These are phyloP conservation scores for Lynx canadensis DNA, from an alignment of 2,113 vertebrate genomes.

Conservation along the genomic window DNA sequence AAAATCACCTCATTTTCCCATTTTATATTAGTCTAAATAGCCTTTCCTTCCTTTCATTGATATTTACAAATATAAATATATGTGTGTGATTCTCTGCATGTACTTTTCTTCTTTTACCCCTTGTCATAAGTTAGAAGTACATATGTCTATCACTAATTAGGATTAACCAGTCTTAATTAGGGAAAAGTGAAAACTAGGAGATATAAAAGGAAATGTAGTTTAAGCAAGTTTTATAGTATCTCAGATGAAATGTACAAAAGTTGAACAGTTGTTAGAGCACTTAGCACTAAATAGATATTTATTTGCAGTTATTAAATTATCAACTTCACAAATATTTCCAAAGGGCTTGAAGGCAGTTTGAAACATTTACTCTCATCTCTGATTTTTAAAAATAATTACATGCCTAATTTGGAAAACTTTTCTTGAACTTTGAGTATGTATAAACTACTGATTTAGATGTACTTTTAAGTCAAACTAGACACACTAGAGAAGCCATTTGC, in stretches of 20 bases:
- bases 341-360: not conserved
- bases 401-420: not conserved
- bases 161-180: conserved; percentile 56
- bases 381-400: conserved; percentile 36
- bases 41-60: not conserved
- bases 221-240: conserved; percentile 4
- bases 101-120: not conserved
- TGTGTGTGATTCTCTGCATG: not conserved
- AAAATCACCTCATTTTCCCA: not conserved
- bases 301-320: conserved; percentile 20
- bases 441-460: not conserved
- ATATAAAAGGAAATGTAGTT: not conserved
- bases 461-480: not conserved
- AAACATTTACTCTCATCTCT: conserved; percentile 8
- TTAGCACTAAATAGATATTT: conserved; percentile 34
- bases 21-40: not conserved
- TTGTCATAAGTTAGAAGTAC: not conserved
- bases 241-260: not conserved
- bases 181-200: conserved; percentile 37
- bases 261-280: not conserved
- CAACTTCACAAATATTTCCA: conserved; percentile 27
- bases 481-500: not conserved
- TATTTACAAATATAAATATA: conserved; percentile 24
- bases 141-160: not conserved
- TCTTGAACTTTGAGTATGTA: not conserved